Base-by-base conservation (phyloP, 2,797 vertebrate species). In the Hyperoplus lanceolatus region DNA sequence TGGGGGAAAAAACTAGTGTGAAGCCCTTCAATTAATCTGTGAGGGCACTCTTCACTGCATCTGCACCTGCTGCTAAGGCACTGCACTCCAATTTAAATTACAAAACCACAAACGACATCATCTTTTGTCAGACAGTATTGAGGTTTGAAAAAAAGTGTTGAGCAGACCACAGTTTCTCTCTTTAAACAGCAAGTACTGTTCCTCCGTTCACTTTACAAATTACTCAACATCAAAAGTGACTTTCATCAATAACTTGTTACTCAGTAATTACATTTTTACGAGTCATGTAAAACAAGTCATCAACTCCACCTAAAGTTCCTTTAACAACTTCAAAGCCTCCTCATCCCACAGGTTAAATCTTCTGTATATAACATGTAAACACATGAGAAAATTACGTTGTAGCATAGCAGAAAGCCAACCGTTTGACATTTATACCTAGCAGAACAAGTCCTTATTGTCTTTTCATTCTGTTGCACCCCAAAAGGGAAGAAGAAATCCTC, bases 1-100 rank as follows among this genome's bases (percentile, higher is more conserved):
- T 49, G 73, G 36, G 63, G 16, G 2, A 8, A 49, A 67, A 77
- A 53, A 55, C 3, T 15, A 57, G 8, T 1, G 1, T 15, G n/a
- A 4, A 9, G 39, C 9, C 41, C 59, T 74, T 70, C 64, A 79
- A 5, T 67, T 68, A 56, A 56, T 77, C 14, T 7, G 0, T 5
- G 21, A 1, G 6, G 8, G 8, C n/a, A 16, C 12, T 12, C 50
- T 29, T 77, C 63, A 59, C 42, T 56, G 7, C 55, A 42, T 49
- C 45, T 70, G 16, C 50, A 66, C 61, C 16, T 36, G 48, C 49
- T 50, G 67, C 55, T 13, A 5, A 18, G 38, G 46, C 39, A 15
- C 21, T 16, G 0, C 38, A 9, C 12, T 51, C 21, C 8, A 43
- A 15, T 55, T 13, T 59, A 29, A 54, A 9, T 13, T 6, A 49